phyloP scores from a whole-genome alignment of 2,113 vertebrate species.

The Tupaia tana region DNA sequence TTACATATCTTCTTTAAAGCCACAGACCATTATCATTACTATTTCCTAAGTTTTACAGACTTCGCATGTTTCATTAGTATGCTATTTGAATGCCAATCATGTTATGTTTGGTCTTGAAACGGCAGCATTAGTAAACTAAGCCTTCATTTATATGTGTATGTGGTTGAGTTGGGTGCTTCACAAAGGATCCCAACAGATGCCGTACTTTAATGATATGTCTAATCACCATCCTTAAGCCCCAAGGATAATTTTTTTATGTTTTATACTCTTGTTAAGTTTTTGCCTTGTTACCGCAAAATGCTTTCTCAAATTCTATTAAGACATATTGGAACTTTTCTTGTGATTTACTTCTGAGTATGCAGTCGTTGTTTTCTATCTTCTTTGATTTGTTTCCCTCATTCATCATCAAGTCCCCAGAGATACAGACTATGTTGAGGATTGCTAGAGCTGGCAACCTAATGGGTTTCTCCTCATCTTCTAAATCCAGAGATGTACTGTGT shows the following conservation, averaged over 20 bases:
- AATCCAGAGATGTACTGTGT: neutral
- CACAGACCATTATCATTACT: neutral
- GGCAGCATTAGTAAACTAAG: neutral
- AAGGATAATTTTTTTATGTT: neutral
- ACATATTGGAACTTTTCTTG: neutral
- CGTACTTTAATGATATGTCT: constrained; percentile 18
- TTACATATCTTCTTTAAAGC: neutral
- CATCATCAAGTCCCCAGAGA: neutral
- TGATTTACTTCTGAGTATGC: neutral
- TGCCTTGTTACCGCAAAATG: neutral
- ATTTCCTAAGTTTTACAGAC: neutral
- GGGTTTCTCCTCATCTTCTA: neutral
- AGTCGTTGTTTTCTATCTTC: neutral
- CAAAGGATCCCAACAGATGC: constrained; percentile 4
- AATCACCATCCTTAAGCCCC: neutral
- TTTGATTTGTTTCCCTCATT: neutral
- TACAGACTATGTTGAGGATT: neutral
- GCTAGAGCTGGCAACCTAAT: neutral
- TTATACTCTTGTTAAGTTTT: neutral
- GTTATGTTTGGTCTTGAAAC: neutral
- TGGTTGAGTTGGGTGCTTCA: neutral
- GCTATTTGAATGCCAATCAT: neutral
- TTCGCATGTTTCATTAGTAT: neutral
- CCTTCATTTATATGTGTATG: neutral
- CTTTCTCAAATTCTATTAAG: neutral